Evolutionary conservation across 2,888 invertebrate species (phyloP).

Genomic region (Dione vanillae): DNA sequence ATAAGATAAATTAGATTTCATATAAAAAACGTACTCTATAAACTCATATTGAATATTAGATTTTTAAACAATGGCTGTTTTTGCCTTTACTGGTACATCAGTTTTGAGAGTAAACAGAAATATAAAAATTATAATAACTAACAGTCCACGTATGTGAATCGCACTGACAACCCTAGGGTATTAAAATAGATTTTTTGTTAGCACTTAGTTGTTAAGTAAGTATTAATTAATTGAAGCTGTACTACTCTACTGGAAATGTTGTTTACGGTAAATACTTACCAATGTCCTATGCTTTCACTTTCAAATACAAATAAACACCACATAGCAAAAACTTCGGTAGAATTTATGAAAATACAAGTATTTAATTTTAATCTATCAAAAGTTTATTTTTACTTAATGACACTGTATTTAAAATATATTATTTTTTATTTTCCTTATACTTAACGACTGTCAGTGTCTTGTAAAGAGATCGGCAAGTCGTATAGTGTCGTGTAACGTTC

Average conservation of each 20-base stretch:
- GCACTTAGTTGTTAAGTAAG: not conserved
- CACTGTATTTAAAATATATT: conserved; percentile 22
- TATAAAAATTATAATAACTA: too few relatives aligned
- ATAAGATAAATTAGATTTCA: too few relatives aligned
- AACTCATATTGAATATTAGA: too few relatives aligned
- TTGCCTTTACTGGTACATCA: too few relatives aligned
- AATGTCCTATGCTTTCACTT: conserved; percentile 46
- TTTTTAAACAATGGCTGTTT: too few relatives aligned
- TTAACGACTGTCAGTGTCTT: conserved; percentile 29
- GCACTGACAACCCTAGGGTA: not conserved
- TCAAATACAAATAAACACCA: conserved; percentile 26
- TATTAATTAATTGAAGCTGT: not conserved
- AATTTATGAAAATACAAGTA: conserved; percentile 4
- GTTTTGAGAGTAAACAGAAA: too few relatives aligned
- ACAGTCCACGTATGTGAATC: not conserved
- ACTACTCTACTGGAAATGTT: conserved; percentile 11
- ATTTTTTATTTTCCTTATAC: conserved; percentile 25
- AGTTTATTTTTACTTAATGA: conserved; percentile 12
- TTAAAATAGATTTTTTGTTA: not conserved
- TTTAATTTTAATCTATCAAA: conserved; percentile 32
- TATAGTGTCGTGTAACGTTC: conserved; percentile 38
- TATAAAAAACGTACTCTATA: too few relatives aligned
- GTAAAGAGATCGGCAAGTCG: conserved; percentile 24
- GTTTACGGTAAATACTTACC: conserved; percentile 42
- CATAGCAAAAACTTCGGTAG: conserved; percentile 32